A percentile compares a stretch with the other conserved stretches of the same genome.
Evolutionary conservation across 2,113 vertebrate species (phyloP).

Genomic region (Silurus asotus): DNA sequence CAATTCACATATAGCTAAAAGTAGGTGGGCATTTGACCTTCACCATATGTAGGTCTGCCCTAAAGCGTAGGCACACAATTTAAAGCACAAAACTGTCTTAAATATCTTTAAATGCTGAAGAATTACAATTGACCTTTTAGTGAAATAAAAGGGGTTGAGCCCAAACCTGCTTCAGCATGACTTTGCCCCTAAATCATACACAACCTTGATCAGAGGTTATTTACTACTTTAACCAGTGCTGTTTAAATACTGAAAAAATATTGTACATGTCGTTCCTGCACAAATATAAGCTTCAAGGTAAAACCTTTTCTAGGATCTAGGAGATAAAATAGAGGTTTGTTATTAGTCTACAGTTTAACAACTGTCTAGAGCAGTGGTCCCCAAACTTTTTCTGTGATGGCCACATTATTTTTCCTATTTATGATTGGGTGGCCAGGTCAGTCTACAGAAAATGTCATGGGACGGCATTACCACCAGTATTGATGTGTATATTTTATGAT

Average conservation of each 20-base stretch:
- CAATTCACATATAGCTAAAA: not conserved
- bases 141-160: not conserved
- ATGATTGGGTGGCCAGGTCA: too few relatives aligned
- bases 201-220: not conserved
- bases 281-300: not conserved
- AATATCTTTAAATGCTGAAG: not conserved
- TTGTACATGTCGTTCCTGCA: not conserved
- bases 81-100: not conserved
- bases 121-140: not conserved
- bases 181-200: not conserved
- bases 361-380: not conserved
- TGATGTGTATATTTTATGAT: too few relatives aligned
- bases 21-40: not conserved
- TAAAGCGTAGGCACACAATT: not conserved
- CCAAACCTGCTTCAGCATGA: not conserved
- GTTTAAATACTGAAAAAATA: not conserved
- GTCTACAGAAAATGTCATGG: too few relatives aligned
- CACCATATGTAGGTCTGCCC: not conserved
- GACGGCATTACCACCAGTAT: too few relatives aligned
- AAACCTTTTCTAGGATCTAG: not conserved
- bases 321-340: not conserved
- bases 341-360: not conserved
- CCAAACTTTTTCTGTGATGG: too few relatives aligned
- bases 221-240: not conserved
- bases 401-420: too few relatives aligned